These are phyloP conservation scores for Mycteria americana DNA, from an alignment of 2,797 vertebrate species.

Conservation along the genomic window DNA sequence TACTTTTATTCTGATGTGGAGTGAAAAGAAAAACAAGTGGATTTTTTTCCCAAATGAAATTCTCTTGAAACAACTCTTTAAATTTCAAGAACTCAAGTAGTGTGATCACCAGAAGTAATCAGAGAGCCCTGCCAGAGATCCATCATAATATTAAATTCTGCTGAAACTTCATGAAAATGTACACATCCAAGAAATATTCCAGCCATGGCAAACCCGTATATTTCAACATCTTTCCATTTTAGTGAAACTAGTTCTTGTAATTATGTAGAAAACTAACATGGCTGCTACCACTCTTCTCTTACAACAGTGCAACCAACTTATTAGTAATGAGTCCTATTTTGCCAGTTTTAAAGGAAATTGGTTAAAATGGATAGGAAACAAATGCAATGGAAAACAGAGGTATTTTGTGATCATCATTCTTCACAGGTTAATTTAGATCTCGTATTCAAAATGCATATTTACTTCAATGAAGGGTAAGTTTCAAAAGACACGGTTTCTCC, in stretches of 20 bases:
- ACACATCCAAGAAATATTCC: background rate
- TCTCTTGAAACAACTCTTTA: background rate
- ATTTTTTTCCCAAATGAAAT: background rate
- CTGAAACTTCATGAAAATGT: background rate
- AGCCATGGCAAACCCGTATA: background rate
- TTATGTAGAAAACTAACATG: background rate
- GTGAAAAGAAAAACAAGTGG: background rate
- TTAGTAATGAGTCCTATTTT: background rate
- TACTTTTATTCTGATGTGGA: background rate
- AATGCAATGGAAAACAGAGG: background rate
- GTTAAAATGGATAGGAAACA: background rate
- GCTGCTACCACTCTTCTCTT: background rate
- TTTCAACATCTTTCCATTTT: background rate
- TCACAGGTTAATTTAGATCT: background rate
- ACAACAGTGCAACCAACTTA: background rate
- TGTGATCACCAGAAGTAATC: background rate
- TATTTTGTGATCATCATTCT: background rate
- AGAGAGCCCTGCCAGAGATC: background rate
- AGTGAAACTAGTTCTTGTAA: background rate
- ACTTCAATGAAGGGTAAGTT: background rate
- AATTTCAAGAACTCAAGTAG: background rate
- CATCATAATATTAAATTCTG: background rate
- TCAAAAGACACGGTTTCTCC: background rate
- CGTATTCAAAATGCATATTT: background rate
- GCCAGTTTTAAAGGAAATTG: background rate